Base-by-base conservation (phyloP, 2,113 vertebrate genomes). In the Pleuronectes platessa region DNA sequence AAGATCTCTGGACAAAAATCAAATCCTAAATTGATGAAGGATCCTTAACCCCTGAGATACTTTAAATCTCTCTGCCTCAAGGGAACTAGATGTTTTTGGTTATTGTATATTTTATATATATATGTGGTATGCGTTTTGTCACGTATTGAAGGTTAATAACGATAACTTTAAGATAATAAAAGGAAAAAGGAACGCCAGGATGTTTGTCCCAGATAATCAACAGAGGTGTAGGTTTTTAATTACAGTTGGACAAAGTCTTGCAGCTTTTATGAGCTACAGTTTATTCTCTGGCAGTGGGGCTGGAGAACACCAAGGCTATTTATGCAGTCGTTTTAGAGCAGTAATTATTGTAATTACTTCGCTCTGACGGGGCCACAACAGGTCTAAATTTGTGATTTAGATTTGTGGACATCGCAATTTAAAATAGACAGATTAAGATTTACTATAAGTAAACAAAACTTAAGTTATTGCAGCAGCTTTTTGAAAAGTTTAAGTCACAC, bases 291-390 rank as follows among this genome's bases (percentile, higher is more conserved):
- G 17, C 5, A 18, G 45, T 47, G 17, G 2, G 14, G 35, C 23
- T 45, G 67, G 12, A 66, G 20, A 27, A 17, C 59, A 11, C 9
- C 5, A 6, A 31, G 10, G 31, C 6, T 20, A 13, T 67, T 68
- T 26, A 71, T 59, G 42, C 47, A 56, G 71, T 23, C 15, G 11
- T 55, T 83, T 86, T 51, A 54, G 17, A 60, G 51, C 64, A 56
- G 55, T 61, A 73, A 70, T 77, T 68, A 64, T 24, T 69, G 45
- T 64, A 76, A 76, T 68, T 31, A 69, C 8, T 65, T 9, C 21
- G 17, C 26, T 63, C 1, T 59, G 45, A 47, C n/a, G 21, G 11
- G 42, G 47, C 12, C 2, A 15, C 1, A 0, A 35, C 23, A 65
- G 37, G 20, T 75, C 21, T n/a, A 17, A 21, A 83, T 23, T 8